Evolutionary conservation across 2,888 invertebrate species (phyloP).

Genomic region (Leptarthrus brevirostris): DNA sequence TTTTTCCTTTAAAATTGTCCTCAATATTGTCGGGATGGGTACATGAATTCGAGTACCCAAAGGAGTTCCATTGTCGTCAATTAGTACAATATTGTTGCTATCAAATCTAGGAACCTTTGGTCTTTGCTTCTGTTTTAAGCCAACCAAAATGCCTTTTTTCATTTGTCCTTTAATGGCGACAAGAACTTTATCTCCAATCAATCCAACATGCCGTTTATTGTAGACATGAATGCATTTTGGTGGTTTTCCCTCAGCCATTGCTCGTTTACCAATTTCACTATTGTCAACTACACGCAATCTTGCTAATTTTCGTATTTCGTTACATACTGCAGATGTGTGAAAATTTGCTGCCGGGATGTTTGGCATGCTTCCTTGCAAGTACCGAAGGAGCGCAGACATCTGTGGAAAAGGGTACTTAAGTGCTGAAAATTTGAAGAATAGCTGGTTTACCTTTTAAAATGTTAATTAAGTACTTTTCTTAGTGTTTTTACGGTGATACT

Average conservation of each 20-base stretch:
- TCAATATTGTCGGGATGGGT: conserved; percentile 90
- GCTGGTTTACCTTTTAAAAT: no score
- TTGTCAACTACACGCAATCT: conserved; percentile 96
- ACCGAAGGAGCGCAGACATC: neutral
- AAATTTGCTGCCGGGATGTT: conserved; percentile 60
- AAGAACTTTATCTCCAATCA: conserved; percentile 85
- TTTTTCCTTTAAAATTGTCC: conserved; percentile 85
- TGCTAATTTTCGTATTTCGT: conserved; percentile 79
- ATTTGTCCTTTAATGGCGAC: conserved; percentile 96
- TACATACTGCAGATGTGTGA: conserved; percentile 72
- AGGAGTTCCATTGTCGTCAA: conserved; percentile 95
- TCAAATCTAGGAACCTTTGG: conserved; percentile 90
- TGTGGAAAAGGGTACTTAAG: no score
- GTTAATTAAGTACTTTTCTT: no score
- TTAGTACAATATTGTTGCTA: conserved; percentile 94
- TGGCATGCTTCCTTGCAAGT: neutral
- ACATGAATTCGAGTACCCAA: conserved; percentile 94
- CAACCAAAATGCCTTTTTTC: conserved; percentile 92
- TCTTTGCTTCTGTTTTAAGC: conserved; percentile 84
- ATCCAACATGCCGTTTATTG: conserved; percentile 77
- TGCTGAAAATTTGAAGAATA: no score
- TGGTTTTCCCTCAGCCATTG: conserved; percentile 94
- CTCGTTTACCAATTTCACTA: conserved; percentile 92
- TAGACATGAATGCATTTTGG: conserved; percentile 95
- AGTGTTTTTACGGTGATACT: no score